Evolutionary conservation across 2,888 invertebrate species (phyloP), one percentile per base, ranked within the genome.

Genomic region (Bibio marci): DNA sequence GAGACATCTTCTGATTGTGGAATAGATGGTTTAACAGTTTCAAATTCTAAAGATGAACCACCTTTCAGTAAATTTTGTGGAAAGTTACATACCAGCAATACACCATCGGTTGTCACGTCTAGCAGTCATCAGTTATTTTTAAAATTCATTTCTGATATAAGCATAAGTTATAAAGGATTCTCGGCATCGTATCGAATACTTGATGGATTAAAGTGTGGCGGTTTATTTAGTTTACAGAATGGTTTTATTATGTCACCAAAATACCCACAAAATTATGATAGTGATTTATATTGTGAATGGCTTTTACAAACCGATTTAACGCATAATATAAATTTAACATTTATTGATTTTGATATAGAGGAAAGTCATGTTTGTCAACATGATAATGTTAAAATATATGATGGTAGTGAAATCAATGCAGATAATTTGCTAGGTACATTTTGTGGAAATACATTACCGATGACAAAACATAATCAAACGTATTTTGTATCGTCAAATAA

Each of bases 251-350:
- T 73, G 48, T 86, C 90, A 0, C 75, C 80, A 10, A 82, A 87
- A 53, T 94, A 83, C 60, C 94, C 94, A 0, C 58, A 70, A 40
- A 75, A 77, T 50, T 92, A 90, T 62, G 79, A 80, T 2, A 58
- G 64, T 35, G 69, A 74, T 49, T 66, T 77, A 40, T 70, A 80
- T 44, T 94, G 94, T 53, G 69, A 71, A 38, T 94, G 88, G 86
- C 56, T 67, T 11, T 72, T 94, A 41, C 61, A 64, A 32, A 73
- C 83, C 2, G 69, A 78, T 34, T 51, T 56, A 42, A 66, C 75
- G 59, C 80, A 85, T 53, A 63, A 74, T 2, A 70, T 88, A 17
- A 67, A 73, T 45, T 53, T 91, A 1, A 70, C 69, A 6, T 73
- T 90, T 50, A 53, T 66, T 6, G 81, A 82, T 49, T 63, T 88